phyloP scores from a whole-genome alignment of 2,888 invertebrate species.

The Laspeyria flexula region DNA sequence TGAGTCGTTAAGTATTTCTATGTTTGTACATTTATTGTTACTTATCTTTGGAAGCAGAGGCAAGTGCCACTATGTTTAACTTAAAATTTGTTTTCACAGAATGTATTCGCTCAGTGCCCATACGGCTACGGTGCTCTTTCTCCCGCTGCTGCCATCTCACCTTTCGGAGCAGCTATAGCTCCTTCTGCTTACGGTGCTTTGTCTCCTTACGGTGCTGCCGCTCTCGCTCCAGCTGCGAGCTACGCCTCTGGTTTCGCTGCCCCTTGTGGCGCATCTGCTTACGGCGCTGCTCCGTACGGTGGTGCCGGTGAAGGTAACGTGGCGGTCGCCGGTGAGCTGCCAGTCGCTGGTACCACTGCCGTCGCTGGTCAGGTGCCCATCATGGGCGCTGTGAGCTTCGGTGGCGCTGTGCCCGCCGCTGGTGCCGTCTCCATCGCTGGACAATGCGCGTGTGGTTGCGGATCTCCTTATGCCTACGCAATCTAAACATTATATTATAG shows the following conservation, averaged over 20 bases:
- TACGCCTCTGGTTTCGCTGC: neutral
- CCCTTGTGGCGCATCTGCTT: slow-evolving; percentile 3
- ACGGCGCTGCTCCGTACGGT: slow-evolving; percentile 27
- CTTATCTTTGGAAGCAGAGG: too few relatives aligned
- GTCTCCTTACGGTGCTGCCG: neutral
- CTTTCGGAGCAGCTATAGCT: neutral
- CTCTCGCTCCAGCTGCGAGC: slow-evolving; percentile 5
- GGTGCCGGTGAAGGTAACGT: slow-evolving; percentile 46
- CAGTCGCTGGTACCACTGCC: slow-evolving; percentile 46
- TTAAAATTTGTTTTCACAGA: slow-evolving; percentile 13
- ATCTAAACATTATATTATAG: too few relatives aligned
- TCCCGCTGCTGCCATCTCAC: neutral
- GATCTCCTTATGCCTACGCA: neutral
- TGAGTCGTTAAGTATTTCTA: too few relatives aligned
- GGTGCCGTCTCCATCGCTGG: slow-evolving; percentile 50
- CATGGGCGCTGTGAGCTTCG: slow-evolving; percentile 40
- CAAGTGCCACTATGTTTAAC: too few relatives aligned
- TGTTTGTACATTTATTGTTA: too few relatives aligned
- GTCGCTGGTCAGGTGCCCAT: slow-evolving; percentile 53
- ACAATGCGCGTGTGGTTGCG: slow-evolving; percentile 29
- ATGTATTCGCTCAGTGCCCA: slow-evolving; percentile 32
- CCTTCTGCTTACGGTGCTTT: too few relatives aligned
- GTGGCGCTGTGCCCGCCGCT: neutral
- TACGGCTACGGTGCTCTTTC: neutral
- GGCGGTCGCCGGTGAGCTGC: slow-evolving; percentile 48